Evolutionary conservation across 2,113 vertebrate species (phyloP).

Genomic region (Ia io): DNA sequence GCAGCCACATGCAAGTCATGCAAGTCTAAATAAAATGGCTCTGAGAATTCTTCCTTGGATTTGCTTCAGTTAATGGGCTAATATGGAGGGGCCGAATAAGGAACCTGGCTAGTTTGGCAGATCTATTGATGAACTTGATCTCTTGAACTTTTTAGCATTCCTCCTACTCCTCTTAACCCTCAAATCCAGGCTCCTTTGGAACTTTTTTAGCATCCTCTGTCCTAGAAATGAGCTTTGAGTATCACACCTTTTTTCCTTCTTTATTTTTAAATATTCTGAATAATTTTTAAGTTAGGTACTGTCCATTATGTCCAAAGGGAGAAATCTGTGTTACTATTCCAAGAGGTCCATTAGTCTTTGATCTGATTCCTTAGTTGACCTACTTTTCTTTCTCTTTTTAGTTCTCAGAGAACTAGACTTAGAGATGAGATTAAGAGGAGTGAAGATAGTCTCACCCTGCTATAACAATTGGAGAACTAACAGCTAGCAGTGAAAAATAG

Average conservation of each 20-base stretch:
- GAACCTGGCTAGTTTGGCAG: neutral
- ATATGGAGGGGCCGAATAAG: neutral
- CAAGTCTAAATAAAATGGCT: neutral
- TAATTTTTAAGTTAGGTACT: slow-evolving; percentile 40
- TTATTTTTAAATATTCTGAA: neutral
- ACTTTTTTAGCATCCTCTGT: neutral
- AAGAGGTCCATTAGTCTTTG: neutral
- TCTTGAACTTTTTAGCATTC: neutral
- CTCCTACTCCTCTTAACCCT: neutral
- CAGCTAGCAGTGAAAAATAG: neutral
- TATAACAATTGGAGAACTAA: slow-evolving; percentile 26
- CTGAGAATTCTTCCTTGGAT: neutral
- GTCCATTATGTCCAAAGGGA: neutral
- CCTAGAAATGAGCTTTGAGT: neutral
- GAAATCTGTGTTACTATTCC: neutral
- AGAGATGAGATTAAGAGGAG: neutral
- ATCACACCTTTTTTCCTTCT: neutral
- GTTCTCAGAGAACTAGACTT: slow-evolving; percentile 14
- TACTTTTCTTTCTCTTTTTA: neutral
- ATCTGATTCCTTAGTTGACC: neutral
- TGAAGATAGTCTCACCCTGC: neutral
- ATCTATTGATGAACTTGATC: neutral
- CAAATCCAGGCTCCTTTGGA: neutral
- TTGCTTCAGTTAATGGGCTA: neutral
- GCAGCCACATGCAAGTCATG: neutral